Evolutionary conservation across 2,797 vertebrate genomes (phyloP).

Genomic region (Gobio occitaniae): DNA sequence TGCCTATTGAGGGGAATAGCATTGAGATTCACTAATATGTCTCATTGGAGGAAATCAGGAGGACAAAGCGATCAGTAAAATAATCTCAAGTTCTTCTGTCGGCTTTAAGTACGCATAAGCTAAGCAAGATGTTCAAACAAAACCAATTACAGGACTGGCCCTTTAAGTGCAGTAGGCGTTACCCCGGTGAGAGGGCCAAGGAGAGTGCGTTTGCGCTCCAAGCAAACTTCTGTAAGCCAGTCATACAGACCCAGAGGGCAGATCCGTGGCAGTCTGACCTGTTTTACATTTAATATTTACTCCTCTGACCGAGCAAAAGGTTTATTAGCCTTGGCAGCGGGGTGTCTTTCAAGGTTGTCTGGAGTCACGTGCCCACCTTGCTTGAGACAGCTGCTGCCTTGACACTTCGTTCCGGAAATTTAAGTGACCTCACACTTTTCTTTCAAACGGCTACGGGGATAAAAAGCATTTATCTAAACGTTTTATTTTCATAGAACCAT

Average conservation of each 20-base stretch:
- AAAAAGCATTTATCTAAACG: not conserved
- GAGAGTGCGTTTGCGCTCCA: not conserved
- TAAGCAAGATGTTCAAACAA: not conserved
- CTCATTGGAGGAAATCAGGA: not conserved
- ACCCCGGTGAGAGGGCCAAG: slow-evolving; percentile 7
- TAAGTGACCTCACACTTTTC: not conserved
- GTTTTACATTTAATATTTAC: slow-evolving; percentile 51
- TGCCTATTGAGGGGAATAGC: slow-evolving; percentile 36
- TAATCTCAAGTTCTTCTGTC: not conserved
- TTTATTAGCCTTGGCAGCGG: slow-evolving; percentile 60
- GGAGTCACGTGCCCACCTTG: slow-evolving; percentile 65
- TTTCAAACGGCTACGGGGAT: not conserved
- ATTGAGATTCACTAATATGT: not conserved
- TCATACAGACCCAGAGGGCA: slow-evolving; percentile 20
- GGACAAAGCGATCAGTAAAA: not conserved
- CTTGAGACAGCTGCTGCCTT: slow-evolving; percentile 69
- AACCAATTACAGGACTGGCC: not conserved
- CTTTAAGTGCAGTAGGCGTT: slow-evolving; percentile 16
- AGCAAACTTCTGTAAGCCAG: not conserved
- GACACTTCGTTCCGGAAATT: slow-evolving; percentile 62
- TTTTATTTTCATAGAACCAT: not conserved
- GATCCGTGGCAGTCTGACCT: slow-evolving; percentile 32
- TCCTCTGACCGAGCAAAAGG: slow-evolving; percentile 60
- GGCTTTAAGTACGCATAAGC: not conserved
- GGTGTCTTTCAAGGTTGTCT: slow-evolving; percentile 55